A percentile compares a stretch with the other conserved stretches of the same genome.
These are phyloP conservation scores for Procambarus clarkii DNA, from an alignment of 1,140 invertebrate genomes.

Conservation along the genomic window DNA sequence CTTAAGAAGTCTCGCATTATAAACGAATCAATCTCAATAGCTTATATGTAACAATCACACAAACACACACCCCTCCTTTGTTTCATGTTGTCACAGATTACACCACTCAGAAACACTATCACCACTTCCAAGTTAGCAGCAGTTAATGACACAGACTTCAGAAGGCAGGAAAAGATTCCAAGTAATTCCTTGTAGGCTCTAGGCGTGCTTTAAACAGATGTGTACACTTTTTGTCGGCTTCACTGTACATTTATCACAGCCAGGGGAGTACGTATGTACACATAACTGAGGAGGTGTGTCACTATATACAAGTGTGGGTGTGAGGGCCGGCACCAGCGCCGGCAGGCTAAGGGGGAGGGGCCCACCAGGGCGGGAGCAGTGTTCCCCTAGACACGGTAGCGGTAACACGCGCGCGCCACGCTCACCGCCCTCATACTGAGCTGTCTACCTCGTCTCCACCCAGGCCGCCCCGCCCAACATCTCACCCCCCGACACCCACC, in stretches of 20 bases:
- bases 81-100: too few relatives aligned
- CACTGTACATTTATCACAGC: neutral
- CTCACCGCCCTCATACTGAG: constrained; percentile 29
- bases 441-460: neutral
- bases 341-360: neutral
- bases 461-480: neutral
- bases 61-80: too few relatives aligned
- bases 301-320: neutral
- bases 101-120: too few relatives aligned
- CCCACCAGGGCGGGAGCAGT: neutral
- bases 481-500: neutral
- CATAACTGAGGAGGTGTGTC: neutral
- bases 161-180: neutral
- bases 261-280: neutral
- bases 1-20: constrained; percentile 33
- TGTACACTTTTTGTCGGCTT: neutral
- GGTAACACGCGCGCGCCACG: neutral
- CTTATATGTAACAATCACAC: too few relatives aligned
- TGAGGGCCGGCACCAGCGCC: neutral
- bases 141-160: neutral
- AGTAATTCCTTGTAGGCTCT: neutral
- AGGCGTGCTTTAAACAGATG: neutral
- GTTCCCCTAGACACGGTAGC: too few relatives aligned
- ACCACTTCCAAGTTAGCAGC: too few relatives aligned
- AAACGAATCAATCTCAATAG: neutral